These are phyloP conservation scores for Acanthoscelides obtectus DNA, from an alignment of 2,888 invertebrate species.

Conservation along the genomic window DNA sequence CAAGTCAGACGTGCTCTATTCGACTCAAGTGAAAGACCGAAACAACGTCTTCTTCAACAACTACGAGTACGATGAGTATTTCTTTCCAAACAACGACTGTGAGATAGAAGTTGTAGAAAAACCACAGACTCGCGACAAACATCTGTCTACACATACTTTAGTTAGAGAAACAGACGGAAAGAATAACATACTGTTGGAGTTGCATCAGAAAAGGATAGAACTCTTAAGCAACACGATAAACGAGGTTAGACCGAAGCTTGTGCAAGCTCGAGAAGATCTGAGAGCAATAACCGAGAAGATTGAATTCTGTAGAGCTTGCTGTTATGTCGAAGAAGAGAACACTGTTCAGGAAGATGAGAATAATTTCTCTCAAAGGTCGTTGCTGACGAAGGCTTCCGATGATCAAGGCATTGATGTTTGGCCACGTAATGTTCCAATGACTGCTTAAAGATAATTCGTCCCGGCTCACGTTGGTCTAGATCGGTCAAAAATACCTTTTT, in stretches of 20 bases:
- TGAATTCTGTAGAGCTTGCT: constrained; percentile 15
- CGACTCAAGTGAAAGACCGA: constrained; percentile 32
- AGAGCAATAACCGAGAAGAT: constrained; percentile 1
- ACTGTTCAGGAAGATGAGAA: background rate
- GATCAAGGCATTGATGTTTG: background rate
- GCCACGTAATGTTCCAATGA: no score
- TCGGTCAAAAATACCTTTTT: no score
- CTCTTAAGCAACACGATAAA: constrained; percentile 7
- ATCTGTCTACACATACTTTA: background rate
- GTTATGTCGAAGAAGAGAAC: constrained; percentile 1
- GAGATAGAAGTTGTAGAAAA: constrained; percentile 33
- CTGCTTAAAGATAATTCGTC: no score
- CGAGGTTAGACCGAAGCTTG: constrained; percentile 2
- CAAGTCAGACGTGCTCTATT: constrained; percentile 30
- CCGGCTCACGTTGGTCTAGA: no score
- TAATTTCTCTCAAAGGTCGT: background rate
- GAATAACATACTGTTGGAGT: background rate
- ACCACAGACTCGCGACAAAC: no score
- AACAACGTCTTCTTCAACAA: constrained; percentile 39
- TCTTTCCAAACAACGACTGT: constrained; percentile 31
- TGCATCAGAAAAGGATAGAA: background rate
- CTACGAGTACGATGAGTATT: constrained; percentile 29
- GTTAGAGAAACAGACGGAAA: background rate
- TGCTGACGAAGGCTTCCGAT: background rate
- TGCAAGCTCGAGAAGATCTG: background rate